Percentiles rank a stretch among this genome's conserved stretches.
phyloP scores from a whole-genome alignment of 2,797 vertebrate genomes.

The Nothura maculosa region DNA sequence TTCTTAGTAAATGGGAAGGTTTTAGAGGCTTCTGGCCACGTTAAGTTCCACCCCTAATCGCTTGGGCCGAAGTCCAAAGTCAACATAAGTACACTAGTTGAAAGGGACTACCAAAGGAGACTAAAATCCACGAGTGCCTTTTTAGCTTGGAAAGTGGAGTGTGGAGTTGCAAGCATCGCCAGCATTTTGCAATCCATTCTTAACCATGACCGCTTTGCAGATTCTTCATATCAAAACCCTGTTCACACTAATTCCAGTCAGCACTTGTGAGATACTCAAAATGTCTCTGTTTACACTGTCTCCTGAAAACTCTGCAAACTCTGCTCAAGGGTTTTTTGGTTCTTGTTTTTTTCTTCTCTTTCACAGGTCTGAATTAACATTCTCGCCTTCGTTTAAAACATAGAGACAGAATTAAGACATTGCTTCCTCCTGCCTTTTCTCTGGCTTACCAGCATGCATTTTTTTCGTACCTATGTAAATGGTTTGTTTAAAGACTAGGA shows the following conservation, averaged over 20 bases:
- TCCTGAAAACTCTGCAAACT: neutral
- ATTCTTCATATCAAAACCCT: neutral
- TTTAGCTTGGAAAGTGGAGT: neutral
- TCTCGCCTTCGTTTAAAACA: neutral
- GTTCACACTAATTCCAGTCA: neutral
- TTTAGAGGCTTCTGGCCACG: neutral
- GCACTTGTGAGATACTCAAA: neutral
- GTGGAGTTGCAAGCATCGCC: neutral
- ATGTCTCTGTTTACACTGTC: neutral
- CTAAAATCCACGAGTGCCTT: neutral
- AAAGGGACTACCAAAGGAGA: neutral
- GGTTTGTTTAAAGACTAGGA: neutral
- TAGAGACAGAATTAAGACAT: neutral
- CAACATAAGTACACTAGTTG: neutral
- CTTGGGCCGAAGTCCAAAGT: constrained; percentile 23
- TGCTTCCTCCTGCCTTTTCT: neutral
- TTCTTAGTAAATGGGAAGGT: neutral
- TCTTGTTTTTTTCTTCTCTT: neutral
- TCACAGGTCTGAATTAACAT: neutral
- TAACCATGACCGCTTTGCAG: neutral
- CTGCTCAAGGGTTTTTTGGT: neutral
- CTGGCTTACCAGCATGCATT: neutral
- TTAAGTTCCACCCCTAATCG: neutral
- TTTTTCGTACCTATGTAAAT: neutral
- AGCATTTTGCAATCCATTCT: neutral